Evolutionary conservation across 2,888 invertebrate species (phyloP).

Genomic region (Plusia festucae): DNA sequence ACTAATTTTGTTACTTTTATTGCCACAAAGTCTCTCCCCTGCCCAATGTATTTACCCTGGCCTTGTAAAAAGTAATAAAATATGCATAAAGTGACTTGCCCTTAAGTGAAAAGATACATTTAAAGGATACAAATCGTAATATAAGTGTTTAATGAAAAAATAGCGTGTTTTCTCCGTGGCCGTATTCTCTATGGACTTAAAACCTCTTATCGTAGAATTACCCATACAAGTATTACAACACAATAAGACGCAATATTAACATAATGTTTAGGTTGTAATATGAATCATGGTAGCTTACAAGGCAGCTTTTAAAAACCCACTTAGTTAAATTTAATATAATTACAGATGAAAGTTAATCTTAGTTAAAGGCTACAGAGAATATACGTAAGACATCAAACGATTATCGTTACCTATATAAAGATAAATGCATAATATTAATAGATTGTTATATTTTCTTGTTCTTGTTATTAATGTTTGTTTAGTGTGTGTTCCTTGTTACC

Average conservation of each 20-base stretch:
- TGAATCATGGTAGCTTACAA: constrained; percentile 45
- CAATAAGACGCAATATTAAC: constrained; percentile 44
- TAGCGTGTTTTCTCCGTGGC: too few species aligned
- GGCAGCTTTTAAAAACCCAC: constrained; percentile 51
- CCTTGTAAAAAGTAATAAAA: too few species aligned
- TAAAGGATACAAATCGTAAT: too few species aligned
- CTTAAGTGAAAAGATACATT: too few species aligned
- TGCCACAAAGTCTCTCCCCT: too few species aligned
- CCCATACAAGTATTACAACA: constrained; percentile 47
- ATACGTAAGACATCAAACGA: constrained; percentile 73
- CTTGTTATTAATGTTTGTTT: constrained; percentile 86
- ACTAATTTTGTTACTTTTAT: too few species aligned
- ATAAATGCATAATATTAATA: constrained; percentile 72
- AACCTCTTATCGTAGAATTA: too few species aligned
- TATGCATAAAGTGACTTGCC: too few species aligned
- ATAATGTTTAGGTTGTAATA: constrained; percentile 28
- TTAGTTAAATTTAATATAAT: constrained; percentile 16
- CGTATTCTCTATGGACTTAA: too few species aligned
- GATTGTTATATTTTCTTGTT: constrained; percentile 86
- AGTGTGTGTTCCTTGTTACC: constrained; percentile 88
- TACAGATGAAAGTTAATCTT: constrained; percentile 29
- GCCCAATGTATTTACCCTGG: too few species aligned
- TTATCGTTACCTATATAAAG: constrained; percentile 60
- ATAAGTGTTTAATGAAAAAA: too few species aligned
- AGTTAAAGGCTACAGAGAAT: constrained; percentile 48